A percentile compares a stretch with the other conserved stretches of the same genome.
Evolutionary conservation across 1,140 invertebrate genomes (phyloP).

Genomic region (Himalopsyche phryganea): DNA sequence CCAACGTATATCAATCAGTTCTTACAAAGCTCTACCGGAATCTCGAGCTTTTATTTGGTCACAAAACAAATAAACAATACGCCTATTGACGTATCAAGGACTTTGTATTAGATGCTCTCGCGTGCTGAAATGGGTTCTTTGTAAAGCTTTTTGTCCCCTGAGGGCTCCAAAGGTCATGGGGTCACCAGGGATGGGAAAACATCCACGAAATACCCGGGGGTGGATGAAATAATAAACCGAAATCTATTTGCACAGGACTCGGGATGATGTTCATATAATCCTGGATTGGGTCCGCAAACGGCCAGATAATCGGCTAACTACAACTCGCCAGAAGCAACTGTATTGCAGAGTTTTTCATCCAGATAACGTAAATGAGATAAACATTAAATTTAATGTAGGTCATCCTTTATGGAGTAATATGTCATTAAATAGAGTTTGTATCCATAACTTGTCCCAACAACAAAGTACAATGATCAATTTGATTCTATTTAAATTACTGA

Average conservation of each 20-base stretch:
- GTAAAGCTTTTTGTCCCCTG: slow-evolving; percentile 9
- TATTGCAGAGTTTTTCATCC: not conserved
- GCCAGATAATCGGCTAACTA: slow-evolving; percentile 23
- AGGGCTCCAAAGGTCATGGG: slow-evolving; percentile 23
- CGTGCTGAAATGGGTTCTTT: slow-evolving; percentile 14
- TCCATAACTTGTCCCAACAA: too few species aligned
- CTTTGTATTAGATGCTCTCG: slow-evolving; percentile 10
- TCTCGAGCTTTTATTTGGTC: slow-evolving; percentile 26
- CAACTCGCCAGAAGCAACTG: not conserved
- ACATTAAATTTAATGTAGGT: too few species aligned
- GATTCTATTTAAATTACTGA: too few species aligned
- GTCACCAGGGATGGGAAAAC: slow-evolving; percentile 18
- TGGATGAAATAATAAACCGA: slow-evolving; percentile 30
- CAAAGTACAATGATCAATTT: too few species aligned
- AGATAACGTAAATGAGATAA: too few species aligned
- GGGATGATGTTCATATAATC: slow-evolving; percentile 33
- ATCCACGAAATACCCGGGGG: slow-evolving; percentile 13
- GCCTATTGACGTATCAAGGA: slow-evolving; percentile 18
- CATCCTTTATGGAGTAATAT: too few species aligned
- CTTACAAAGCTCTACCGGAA: slow-evolving; percentile 19
- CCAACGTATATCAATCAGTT: slow-evolving; percentile 15
- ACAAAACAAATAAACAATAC: slow-evolving; percentile 30
- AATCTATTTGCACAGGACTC: slow-evolving; percentile 30
- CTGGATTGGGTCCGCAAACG: slow-evolving; percentile 21
- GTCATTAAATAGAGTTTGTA: too few species aligned